These are phyloP conservation scores for Amphiprion percula DNA, from an alignment of 2,113 vertebrate genomes.

Conservation along the genomic window DNA sequence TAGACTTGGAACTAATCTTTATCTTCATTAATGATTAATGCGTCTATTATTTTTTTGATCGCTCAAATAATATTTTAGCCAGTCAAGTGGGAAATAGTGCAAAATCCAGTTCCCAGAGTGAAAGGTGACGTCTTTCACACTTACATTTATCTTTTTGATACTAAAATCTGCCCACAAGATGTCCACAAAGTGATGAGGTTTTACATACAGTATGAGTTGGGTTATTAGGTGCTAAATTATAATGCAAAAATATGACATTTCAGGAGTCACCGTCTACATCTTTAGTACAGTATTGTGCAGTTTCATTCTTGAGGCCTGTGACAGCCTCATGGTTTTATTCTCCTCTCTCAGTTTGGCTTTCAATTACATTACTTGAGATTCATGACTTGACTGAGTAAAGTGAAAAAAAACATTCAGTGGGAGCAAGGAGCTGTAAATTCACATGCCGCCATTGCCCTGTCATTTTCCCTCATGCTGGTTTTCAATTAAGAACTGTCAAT, in stretches of 20 bases:
- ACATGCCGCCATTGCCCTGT: slow-evolving; percentile 24
- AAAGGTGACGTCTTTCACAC: not conserved
- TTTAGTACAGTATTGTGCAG: not conserved
- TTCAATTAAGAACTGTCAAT: slow-evolving; percentile 71
- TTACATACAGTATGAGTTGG: too few relatives aligned
- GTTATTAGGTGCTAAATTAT: not conserved
- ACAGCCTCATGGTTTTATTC: not conserved
- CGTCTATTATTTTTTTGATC: slow-evolving; percentile 17
- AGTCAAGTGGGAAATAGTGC: not conserved
- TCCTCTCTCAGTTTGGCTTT: slow-evolving; percentile 38
- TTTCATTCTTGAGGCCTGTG: slow-evolving; percentile 5
- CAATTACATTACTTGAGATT: slow-evolving; percentile 36
- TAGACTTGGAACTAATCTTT: not conserved
- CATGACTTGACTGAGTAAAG: slow-evolving; percentile 50
- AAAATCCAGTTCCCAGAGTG: not conserved
- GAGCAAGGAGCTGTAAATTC: slow-evolving; percentile 44
- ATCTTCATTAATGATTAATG: slow-evolving; percentile 30
- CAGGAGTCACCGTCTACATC: not conserved
- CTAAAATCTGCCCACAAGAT: too few relatives aligned
- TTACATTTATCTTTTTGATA: too few relatives aligned
- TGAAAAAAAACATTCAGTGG: slow-evolving; percentile 31
- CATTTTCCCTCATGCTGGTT: slow-evolving; percentile 64
- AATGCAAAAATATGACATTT: not conserved
- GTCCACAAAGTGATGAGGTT: too few relatives aligned
- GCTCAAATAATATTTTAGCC: slow-evolving; percentile 15